phyloP scores from a whole-genome alignment of 2,113 vertebrate genomes.

The Butorides virescens region DNA sequence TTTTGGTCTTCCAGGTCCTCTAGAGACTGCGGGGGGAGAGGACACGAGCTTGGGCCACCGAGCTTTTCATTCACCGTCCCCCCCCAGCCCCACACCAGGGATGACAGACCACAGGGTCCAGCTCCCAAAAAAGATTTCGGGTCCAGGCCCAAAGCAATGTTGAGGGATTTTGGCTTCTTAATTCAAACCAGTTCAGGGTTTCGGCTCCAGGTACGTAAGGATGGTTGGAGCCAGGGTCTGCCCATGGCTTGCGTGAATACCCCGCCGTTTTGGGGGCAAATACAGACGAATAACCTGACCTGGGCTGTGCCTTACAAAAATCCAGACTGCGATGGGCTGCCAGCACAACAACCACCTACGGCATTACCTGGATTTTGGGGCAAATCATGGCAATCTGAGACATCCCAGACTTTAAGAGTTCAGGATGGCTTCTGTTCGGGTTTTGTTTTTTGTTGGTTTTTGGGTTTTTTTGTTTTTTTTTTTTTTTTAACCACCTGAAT shows the following conservation, averaged over 20 bases:
- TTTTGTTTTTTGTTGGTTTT: too few species aligned
- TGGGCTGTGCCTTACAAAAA: not conserved
- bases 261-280: not conserved
- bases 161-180: not conserved
- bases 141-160: not conserved
- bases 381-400: not conserved
- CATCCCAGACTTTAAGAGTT: not conserved
- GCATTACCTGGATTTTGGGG: not conserved
- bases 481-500: too few species aligned
- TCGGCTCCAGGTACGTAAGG: not conserved
- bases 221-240: too few species aligned
- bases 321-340: accelerated
- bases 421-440: not conserved
- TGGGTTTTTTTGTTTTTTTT: too few species aligned
- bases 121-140: not conserved
- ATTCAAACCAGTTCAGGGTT: not conserved
- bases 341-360: accelerated
- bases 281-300: not conserved
- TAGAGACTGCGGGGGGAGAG: conserved; percentile 82
- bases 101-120: accelerated
- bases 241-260: not conserved
- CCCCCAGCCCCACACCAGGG: accelerated
- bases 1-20: conserved; percentile 99
- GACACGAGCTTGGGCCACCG: accelerated
- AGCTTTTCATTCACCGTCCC: accelerated